Base-by-base conservation (phyloP, 2,113 vertebrate species). In the Nyctibius bracteatus region DNA sequence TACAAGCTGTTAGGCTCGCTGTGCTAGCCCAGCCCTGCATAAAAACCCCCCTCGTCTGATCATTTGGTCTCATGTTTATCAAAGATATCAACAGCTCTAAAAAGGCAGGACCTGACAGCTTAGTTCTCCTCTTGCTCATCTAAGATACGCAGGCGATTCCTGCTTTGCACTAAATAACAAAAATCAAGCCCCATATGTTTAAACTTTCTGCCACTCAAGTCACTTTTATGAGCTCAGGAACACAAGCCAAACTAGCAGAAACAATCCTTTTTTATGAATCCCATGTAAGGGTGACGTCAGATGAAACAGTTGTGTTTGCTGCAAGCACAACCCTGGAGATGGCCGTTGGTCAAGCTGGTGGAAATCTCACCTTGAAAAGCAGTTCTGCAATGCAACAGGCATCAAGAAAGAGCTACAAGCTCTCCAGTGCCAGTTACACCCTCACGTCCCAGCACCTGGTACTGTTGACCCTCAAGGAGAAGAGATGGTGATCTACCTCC, bases 21-120 rank as follows among this genome's bases (percentile, higher is more conserved):
- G 28, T 12, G 74, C n/a, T 23, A 35, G 31, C 25, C 77, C 59
- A 58, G 58, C 14, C 43, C 67, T 22, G 43, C 49, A 7, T 8
- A 41, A 57, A 49, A 28, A 2, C 19, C 33, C 14, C 6, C 25
- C 33, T 39, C 1, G 0, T 17, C 49, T 20, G 19, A 49, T 47
- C 58, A 4, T 31, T 55, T 63, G 66, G n/a, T 47, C 41, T 49
- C 33, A 5, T 8, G 23, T 62, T 70, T 11, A 54, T 73, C 54
- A 49, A 39, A 68, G 46, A 39, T 9, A 41, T 8, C 33, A 57
- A n/a, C 23, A 63, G 55, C 46, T 80, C 63, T 66, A 27, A 39
- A 27, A 30, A 28, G 61, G 14, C n/a, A 31, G 30, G 55, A 30
- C 24, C 41, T 25, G 55, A 30, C n/a, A 54, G 46, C 41, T 47